A percentile compares a stretch with the other conserved stretches of the same genome.
These are phyloP conservation scores for Tetrao urogallus DNA, from an alignment of 2,113 vertebrate genomes.

Conservation along the genomic window DNA sequence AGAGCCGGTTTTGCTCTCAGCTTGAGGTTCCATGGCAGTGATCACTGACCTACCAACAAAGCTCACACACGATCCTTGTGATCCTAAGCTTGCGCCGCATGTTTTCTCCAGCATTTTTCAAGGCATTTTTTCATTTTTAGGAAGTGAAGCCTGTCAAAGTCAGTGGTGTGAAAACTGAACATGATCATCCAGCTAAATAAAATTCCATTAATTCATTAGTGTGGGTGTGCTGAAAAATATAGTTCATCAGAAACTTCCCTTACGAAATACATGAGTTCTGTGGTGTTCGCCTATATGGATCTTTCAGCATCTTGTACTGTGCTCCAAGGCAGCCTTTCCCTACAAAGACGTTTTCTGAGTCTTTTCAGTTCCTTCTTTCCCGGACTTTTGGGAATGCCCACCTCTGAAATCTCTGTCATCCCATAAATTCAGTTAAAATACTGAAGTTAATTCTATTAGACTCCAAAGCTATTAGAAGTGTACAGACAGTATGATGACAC, in stretches of 20 bases:
- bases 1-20: neutral
- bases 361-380: neutral
- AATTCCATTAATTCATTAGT: neutral
- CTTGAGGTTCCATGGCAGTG: accelerated
- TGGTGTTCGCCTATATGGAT: neutral
- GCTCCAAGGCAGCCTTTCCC: neutral
- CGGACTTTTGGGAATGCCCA: neutral
- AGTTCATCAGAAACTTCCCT: neutral
- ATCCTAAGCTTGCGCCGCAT: neutral
- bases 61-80: neutral
- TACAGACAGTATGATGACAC: neutral
- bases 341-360: neutral
- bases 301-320: neutral
- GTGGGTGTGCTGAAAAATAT: neutral
- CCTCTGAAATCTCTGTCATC: neutral
- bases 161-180: neutral
- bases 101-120: neutral
- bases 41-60: neutral
- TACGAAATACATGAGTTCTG: neutral
- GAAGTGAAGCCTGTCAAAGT: neutral
- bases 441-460: accelerated
- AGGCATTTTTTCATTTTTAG: neutral
- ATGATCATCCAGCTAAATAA: neutral
- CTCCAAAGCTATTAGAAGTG: neutral
- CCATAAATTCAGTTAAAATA: neutral